Evolutionary conservation across 2,888 invertebrate species (phyloP), one percentile per base, ranked within the genome.

Genomic region (Pteria penguin): DNA sequence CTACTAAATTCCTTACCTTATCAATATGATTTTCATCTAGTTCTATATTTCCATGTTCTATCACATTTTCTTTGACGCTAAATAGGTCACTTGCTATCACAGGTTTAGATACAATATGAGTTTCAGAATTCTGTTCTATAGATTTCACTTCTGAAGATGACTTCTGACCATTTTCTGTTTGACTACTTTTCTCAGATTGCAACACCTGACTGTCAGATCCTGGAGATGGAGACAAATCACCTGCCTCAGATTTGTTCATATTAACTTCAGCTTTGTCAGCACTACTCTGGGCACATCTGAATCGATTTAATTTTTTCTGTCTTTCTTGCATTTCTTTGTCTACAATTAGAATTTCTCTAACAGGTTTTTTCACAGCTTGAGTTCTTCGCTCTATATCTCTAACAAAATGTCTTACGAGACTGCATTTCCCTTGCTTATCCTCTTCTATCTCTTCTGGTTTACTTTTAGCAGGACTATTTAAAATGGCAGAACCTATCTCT

Each of bases 401-500:
- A 11, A 88, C 89, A 76, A 85, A 82, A 72, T 82, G 81, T 26
- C 78, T 83, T 2, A 89, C 88, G 54, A 83, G 73, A 66, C 83
- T 85, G 27, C 79, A 69, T 5, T 82, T 76, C 27, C 76, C 81
- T 54, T 31, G 52, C 14, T 76, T 63, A 4, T 71, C 77, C 22
- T 80, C 80, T 24, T 75, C 78, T 11, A 71, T 75, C 24, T 83
- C 79, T 14, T 82, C 82, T 27, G 81, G 81, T 52, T 86, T 78
- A 22, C 78, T 29, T 68, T 80, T 82, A n/a, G 79, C 78, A 22
- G 87, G 87, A 73, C 85, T 87, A 60, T 84, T 84, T 33, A 86
- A 69, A 24, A 87, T 78, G 11, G 84, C 85, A 2, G 86, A 86
- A 5, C 87, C 89, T 27, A 87, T 86, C 61, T 88, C 87, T 55